Evolutionary conservation across 2,797 vertebrate species (phyloP), one percentile per base, ranked within the genome.

Genomic region (Smutsia gigantea): DNA sequence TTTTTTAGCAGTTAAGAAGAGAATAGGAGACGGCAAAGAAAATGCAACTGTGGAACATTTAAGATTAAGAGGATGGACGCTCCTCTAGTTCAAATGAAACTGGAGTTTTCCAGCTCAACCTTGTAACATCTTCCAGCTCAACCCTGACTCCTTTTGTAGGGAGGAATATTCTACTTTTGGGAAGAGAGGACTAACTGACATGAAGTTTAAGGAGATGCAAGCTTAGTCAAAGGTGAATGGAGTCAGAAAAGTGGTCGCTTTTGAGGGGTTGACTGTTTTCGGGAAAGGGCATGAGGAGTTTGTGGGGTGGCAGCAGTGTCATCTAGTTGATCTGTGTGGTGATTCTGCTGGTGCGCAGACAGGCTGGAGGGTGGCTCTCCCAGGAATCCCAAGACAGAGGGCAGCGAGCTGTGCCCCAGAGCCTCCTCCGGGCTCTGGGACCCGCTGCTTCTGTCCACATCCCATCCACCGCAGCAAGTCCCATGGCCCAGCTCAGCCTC

Each of bases 371-470:
- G 25, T 11, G 29, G 72, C 1, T 74, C 34, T 63, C 9, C 31
- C 39, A 8, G 15, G 25, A 29, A 34, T 37, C 3, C 14, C 37
- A 29, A 37, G 46, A n/a, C 4, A 46, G 8, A 13, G 10, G 23
- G n/a, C 3, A n/a, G 31, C 3, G 11, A 25, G 27, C 4, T 5
- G 4, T 29, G n/a, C 2, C 12, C 53, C 2, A 5, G 6, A 63
- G 10, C 7, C 53, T 31, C 85, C 15, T 69, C 18, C 42, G 18
- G 6, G 19, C 37, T 34, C 34, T 1, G 39, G 39, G 83, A 8
- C 34, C 17, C 15, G 42, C 55, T 46, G 42, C 37, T 53, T 17
- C 14, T 61, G n/a, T 11, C 14, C 42, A 29, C 1, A 1, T 46
- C 18, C 21, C 34, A 15, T 18, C 77, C 29, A 21, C 21, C 29